phyloP scores from a whole-genome alignment of 2,113 vertebrate genomes.

The Telmatochromis brachygnathus region DNA sequence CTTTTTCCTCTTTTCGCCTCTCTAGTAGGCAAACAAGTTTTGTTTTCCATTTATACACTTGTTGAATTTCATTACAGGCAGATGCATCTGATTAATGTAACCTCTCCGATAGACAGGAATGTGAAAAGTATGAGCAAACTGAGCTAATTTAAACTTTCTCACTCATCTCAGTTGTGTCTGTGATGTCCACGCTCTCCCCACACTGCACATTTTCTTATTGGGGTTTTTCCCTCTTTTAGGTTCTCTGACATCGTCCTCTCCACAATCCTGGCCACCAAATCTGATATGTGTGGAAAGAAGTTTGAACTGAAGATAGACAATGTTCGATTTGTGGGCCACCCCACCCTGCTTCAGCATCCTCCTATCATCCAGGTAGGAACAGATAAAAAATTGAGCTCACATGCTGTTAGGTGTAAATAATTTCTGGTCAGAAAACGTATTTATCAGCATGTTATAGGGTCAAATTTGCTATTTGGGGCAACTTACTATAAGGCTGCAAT shows the following conservation, averaged over 20 bases:
- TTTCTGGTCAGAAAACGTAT: fast-evolving
- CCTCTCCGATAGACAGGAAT: not conserved
- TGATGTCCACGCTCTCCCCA: not conserved
- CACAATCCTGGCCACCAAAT: slow-evolving; percentile 97
- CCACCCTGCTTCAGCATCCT: slow-evolving; percentile 88
- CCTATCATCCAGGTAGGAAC: slow-evolving; percentile 71
- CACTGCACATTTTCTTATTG: not conserved
- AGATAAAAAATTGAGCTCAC: not conserved
- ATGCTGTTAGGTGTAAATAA: not conserved
- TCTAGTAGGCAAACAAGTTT: slow-evolving; percentile 19
- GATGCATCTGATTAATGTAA: slow-evolving; percentile 28
- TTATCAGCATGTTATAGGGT: not conserved
- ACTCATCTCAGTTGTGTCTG: not conserved
- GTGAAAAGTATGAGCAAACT: not conserved
- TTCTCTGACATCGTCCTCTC: slow-evolving; percentile 96
- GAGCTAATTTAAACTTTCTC: slow-evolving; percentile 10
- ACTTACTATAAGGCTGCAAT: not conserved
- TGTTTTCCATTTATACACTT: not conserved
- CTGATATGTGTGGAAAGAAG: slow-evolving; percentile 97
- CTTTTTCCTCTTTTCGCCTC: slow-evolving; percentile 30
- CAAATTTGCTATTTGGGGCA: not conserved
- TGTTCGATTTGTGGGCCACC: slow-evolving; percentile 94
- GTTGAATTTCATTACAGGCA: slow-evolving; percentile 6
- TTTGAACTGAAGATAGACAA: slow-evolving; percentile 99
- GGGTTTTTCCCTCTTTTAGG: slow-evolving; percentile 60